phyloP scores from a whole-genome alignment of 2,797 vertebrate species.

The Sphenodon punctatus region DNA sequence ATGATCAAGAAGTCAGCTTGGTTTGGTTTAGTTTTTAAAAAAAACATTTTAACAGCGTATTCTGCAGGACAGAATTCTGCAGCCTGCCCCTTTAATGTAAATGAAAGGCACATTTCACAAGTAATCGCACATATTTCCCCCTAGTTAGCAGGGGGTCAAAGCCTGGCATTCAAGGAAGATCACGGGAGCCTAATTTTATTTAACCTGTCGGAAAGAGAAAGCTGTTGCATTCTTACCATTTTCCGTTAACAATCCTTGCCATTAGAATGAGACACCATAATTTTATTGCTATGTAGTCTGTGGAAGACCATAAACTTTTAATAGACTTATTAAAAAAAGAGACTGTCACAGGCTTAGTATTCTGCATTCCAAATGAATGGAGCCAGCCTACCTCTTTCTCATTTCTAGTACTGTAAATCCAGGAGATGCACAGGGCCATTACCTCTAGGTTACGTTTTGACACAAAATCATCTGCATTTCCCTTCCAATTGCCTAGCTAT shows the following conservation, averaged over 20 bases:
- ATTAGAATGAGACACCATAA: conserved; percentile 48
- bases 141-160: not conserved
- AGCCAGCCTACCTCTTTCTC: conserved; percentile 20
- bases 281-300: conserved; percentile 52
- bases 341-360: conserved; percentile 57
- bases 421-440: not conserved
- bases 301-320: conserved; percentile 63
- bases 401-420: conserved; percentile 24
- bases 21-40: not conserved
- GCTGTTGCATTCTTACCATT: not conserved
- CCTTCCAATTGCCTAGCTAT: not conserved
- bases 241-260: conserved; percentile 22
- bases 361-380: conserved; percentile 37
- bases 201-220: not conserved
- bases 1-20: not conserved
- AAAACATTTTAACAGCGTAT: not conserved
- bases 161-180: not conserved
- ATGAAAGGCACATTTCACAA: not conserved
- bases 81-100: not conserved
- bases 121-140: not conserved
- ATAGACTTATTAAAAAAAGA: conserved; percentile 64
- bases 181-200: not conserved
- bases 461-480: not conserved
- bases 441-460: conserved; percentile 3
- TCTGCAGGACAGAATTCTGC: not conserved